phyloP scores from a whole-genome alignment of 2,888 invertebrate species.

The Junonia oenone region DNA sequence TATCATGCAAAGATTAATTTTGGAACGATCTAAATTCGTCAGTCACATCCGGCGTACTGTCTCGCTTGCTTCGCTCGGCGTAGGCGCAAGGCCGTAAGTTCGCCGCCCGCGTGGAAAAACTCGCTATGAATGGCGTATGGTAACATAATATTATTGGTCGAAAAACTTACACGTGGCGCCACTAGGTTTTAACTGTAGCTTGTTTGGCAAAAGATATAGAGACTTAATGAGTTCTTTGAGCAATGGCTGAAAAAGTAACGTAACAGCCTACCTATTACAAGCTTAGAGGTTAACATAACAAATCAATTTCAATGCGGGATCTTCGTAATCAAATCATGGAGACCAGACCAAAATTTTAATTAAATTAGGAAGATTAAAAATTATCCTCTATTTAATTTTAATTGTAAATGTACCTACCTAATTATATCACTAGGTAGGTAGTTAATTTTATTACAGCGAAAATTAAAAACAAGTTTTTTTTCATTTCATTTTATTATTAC shows the following conservation, averaged over 20 bases:
- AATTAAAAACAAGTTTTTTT: neutral
- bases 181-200: neutral
- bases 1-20: slow-evolving; percentile 27
- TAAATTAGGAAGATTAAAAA: neutral
- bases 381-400: too few species aligned
- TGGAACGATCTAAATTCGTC: slow-evolving; percentile 55
- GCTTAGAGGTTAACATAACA: neutral
- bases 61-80: slow-evolving; percentile 38
- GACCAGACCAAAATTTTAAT: too few species aligned
- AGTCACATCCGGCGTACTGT: slow-evolving; percentile 45
- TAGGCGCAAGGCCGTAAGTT: slow-evolving; percentile 65
- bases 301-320: neutral
- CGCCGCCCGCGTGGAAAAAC: slow-evolving; percentile 62
- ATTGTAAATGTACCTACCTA: too few species aligned
- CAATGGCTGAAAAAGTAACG: neutral
- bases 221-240: neutral
- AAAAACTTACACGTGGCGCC: slow-evolving; percentile 7
- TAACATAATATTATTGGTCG: slow-evolving; percentile 14
- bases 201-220: neutral
- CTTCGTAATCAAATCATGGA: too few species aligned
- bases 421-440: neutral
- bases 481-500: neutral
- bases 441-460: neutral
- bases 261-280: neutral
- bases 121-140: slow-evolving; percentile 61